Evolutionary conservation across 2,888 invertebrate species (phyloP).

Genomic region (Adelphocoris suturalis): DNA sequence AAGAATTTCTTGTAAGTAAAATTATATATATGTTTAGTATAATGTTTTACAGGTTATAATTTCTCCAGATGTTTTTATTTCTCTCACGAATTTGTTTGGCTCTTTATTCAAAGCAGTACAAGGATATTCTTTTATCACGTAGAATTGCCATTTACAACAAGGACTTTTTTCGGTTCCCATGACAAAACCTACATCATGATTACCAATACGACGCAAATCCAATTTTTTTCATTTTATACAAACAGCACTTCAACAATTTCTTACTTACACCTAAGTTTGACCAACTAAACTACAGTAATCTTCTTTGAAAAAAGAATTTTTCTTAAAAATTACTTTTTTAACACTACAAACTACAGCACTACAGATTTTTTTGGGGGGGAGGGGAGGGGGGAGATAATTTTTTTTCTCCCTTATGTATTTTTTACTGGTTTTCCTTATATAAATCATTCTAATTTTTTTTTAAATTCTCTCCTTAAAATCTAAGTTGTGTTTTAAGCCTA

Average conservation of each 20-base stretch:
- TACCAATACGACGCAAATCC: slow-evolving; percentile 46
- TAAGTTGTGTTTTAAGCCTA: slow-evolving; percentile 60
- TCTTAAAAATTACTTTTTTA: slow-evolving; percentile 67
- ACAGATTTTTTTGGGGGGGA: slow-evolving; percentile 64
- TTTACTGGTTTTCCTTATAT: slow-evolving; percentile 56
- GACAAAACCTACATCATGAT: slow-evolving; percentile 42
- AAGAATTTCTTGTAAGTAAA: not conserved
- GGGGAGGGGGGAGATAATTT: slow-evolving; percentile 12
- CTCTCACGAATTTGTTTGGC: slow-evolving; percentile 19
- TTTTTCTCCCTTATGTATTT: slow-evolving; percentile 27
- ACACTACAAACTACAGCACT: slow-evolving; percentile 66
- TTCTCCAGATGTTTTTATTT: slow-evolving; percentile 2
- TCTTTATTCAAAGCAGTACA: not conserved
- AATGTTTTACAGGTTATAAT: not conserved
- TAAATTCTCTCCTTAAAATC: slow-evolving; percentile 63
- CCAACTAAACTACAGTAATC: slow-evolving; percentile 63
- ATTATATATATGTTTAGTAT: not conserved
- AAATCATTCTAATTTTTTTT: slow-evolving; percentile 69
- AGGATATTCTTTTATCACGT: slow-evolving; percentile 33
- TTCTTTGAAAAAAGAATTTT: slow-evolving; percentile 56
- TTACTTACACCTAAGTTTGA: slow-evolving; percentile 60
- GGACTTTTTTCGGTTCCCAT: slow-evolving; percentile 40
- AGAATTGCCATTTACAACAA: slow-evolving; percentile 47
- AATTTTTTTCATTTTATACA: slow-evolving; percentile 44
- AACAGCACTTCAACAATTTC: slow-evolving; percentile 62